Percentiles rank a stretch among this genome's conserved stretches.
Conservation (phyloP, 2,113 vertebrate genomes). For the Castor canadensis region DNA sequence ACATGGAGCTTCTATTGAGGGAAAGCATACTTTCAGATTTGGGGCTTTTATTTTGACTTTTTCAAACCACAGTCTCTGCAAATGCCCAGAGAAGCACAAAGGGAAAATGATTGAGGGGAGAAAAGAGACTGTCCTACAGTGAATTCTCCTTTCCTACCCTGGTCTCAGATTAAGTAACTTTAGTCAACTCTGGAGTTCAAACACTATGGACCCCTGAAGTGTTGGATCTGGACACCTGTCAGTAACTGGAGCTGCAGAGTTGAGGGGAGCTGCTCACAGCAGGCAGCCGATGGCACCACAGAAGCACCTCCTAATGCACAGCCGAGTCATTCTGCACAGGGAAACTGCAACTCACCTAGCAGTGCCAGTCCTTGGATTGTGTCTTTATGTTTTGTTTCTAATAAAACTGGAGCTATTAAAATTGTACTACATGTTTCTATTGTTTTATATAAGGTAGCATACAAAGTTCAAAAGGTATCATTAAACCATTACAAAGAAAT, state of each 20-base stretch:
- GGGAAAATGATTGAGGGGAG: not conserved
- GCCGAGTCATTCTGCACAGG: not conserved
- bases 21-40: not conserved
- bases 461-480: not conserved
- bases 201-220: not conserved
- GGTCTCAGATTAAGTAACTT: not conserved
- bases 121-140: not conserved
- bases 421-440: not conserved
- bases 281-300: not conserved
- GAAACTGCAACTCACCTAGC: not conserved
- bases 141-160: not conserved
- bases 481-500: conserved; percentile 28
- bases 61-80: not conserved
- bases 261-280: not conserved
- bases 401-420: conserved; percentile 30
- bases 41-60: not conserved
- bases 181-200: not conserved
- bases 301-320: not conserved
- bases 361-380: not conserved
- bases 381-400: conserved; percentile 11
- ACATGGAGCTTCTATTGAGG: not conserved
- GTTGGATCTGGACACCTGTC: not conserved
- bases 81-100: not conserved
- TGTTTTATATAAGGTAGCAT: not conserved
- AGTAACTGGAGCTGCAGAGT: not conserved